These are phyloP conservation scores for Drosophila burlai DNA, from an alignment of 1,140 invertebrate genomes.

Conservation along the genomic window DNA sequence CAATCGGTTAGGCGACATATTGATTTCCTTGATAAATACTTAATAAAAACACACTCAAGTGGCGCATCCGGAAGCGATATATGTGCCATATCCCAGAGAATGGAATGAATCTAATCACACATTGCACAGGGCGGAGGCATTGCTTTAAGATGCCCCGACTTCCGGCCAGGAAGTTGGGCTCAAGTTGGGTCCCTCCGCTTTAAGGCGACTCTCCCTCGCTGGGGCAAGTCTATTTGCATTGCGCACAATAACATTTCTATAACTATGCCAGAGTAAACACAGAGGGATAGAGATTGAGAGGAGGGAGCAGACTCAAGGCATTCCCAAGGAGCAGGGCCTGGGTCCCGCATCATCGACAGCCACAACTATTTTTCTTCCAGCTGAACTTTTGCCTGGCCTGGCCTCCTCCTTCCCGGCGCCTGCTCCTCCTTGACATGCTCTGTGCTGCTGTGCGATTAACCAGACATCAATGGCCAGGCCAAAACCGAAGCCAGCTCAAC, in stretches of 20 bases:
- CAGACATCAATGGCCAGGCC: conserved; percentile 55
- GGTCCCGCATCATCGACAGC: conserved; percentile 44
- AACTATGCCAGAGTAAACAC: conserved; percentile 52
- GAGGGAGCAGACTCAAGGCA: conserved; percentile 3
- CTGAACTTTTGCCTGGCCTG: conserved; percentile 38
- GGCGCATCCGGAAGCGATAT: conserved; percentile 27
- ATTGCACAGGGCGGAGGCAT: background rate
- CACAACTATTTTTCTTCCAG: conserved; percentile 56
- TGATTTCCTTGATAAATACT: conserved; percentile 76
- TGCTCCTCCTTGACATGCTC: conserved; percentile 3
- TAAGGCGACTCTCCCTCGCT: background rate
- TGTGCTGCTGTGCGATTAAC: conserved; percentile 46
- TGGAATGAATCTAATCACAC: conserved; percentile 19
- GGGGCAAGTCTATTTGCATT: conserved; percentile 39
- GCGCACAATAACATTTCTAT: conserved; percentile 56
- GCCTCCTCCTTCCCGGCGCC: background rate
- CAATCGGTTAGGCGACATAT: conserved; percentile 60
- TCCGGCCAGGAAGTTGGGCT: background rate
- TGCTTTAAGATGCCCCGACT: conserved; percentile 17
- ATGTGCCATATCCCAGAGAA: conserved; percentile 6
- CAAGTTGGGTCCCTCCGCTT: background rate
- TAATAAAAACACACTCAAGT: conserved; percentile 71
- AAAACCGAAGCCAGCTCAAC: conserved; percentile 47
- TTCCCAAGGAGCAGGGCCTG: conserved; percentile 2
- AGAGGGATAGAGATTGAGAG: background rate